Percentiles rank a stretch among this genome's conserved stretches.
phyloP scores from a whole-genome alignment of 2,113 vertebrate species.

The Calcarius ornatus region DNA sequence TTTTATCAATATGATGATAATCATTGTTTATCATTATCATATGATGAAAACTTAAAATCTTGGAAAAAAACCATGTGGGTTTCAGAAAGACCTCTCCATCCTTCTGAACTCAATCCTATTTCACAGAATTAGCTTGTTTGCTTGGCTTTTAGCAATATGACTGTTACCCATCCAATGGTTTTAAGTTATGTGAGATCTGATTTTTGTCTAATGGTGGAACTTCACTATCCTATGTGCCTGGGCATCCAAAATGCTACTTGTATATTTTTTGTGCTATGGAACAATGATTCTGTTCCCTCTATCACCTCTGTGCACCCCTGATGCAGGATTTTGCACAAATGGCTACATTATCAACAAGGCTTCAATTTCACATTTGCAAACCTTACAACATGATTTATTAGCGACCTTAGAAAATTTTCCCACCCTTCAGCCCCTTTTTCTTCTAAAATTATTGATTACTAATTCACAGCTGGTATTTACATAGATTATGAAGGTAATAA shows the following conservation, averaged over 20 bases:
- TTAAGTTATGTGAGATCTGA: not conserved
- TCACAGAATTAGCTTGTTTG: not conserved
- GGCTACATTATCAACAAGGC: not conserved
- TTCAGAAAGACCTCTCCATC: not conserved
- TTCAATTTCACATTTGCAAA: not conserved
- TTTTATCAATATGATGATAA: not conserved
- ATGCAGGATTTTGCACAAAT: not conserved
- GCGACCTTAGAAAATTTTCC: not conserved
- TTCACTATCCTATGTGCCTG: not conserved
- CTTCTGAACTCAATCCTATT: not conserved
- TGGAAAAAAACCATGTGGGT: fast-evolving
- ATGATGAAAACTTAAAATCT: not conserved
- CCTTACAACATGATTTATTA: not conserved
- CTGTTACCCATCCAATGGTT: not conserved
- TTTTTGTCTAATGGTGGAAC: not conserved
- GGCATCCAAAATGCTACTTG: not conserved
- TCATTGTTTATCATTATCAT: not conserved
- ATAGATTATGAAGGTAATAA: not conserved
- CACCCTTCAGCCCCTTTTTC: not conserved
- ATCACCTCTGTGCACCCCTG: not conserved
- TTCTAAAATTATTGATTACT: not conserved
- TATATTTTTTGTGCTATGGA: not conserved
- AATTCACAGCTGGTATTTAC: not conserved
- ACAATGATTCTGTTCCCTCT: not conserved
- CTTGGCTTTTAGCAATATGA: not conserved